phyloP scores from a whole-genome alignment of 2,797 vertebrate genomes.

The Avahi laniger region DNA sequence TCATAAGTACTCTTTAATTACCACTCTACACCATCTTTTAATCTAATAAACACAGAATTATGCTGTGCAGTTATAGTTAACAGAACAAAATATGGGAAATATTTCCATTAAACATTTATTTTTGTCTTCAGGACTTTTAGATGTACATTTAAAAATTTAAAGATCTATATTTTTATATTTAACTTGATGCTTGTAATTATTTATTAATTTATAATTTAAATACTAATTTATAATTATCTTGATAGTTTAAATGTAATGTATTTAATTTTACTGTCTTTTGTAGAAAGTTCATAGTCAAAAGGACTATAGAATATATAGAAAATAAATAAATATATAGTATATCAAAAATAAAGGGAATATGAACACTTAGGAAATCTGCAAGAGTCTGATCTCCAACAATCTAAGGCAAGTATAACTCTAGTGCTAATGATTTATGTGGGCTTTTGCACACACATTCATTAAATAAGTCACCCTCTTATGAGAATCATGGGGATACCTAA shows the following conservation, averaged over 20 bases:
- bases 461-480: background rate
- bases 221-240: background rate
- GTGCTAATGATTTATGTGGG: background rate
- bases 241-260: background rate
- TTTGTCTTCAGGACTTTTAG: background rate
- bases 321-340: background rate
- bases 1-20: conserved; percentile 58
- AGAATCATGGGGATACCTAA: rapidly evolving
- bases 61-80: background rate
- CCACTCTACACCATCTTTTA: background rate
- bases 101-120: background rate
- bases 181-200: background rate
- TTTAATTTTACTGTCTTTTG: background rate
- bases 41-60: conserved; percentile 39
- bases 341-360: background rate
- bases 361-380: background rate
- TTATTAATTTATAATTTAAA: background rate
- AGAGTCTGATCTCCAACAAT: background rate
- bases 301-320: background rate
- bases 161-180: background rate
- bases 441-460: background rate
- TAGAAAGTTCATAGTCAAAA: background rate
- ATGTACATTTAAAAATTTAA: background rate
- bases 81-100: background rate
- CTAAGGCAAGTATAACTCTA: background rate